phyloP scores from a whole-genome alignment of 2,888 invertebrate species.

The Neocrepidodera transversa region DNA sequence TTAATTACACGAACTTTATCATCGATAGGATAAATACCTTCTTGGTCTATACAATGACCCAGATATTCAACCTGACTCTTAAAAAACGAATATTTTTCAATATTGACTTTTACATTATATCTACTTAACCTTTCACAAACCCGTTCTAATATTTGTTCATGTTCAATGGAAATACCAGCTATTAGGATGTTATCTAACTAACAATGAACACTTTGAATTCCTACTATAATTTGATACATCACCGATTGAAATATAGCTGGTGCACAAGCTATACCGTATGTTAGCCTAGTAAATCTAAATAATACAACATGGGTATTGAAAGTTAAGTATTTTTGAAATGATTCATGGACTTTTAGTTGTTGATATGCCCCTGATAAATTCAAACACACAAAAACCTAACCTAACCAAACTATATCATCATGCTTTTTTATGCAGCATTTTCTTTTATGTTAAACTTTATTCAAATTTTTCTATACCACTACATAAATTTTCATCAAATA shows the following conservation, averaged over 20 bases:
- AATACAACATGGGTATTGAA: slow-evolving; percentile 31
- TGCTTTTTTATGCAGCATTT: slow-evolving; percentile 2
- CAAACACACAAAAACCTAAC: slow-evolving; percentile 5
- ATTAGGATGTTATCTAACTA: too few species aligned
- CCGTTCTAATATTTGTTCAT: not conserved
- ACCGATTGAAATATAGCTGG: too few species aligned
- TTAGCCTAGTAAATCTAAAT: slow-evolving; percentile 16
- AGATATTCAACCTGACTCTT: too few species aligned
- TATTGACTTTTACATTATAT: not conserved
- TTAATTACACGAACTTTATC: too few species aligned
- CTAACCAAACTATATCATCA: slow-evolving; percentile 35
- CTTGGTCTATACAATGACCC: not conserved
- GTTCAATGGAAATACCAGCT: too few species aligned
- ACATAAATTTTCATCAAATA: slow-evolving; percentile 8
- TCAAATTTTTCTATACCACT: not conserved
- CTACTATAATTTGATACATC: too few species aligned
- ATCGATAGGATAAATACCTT: not conserved
- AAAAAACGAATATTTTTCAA: too few species aligned
- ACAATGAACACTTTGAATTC: not conserved
- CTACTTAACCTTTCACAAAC: not conserved
- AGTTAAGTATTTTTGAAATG: slow-evolving; percentile 17
- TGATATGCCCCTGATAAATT: slow-evolving; percentile 23
- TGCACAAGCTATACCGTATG: slow-evolving; percentile 13
- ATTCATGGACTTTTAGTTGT: slow-evolving; percentile 10
- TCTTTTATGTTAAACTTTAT: slow-evolving; percentile 5